phyloP scores from a whole-genome alignment of 2,113 vertebrate genomes.

The Stercorarius parasiticus region DNA sequence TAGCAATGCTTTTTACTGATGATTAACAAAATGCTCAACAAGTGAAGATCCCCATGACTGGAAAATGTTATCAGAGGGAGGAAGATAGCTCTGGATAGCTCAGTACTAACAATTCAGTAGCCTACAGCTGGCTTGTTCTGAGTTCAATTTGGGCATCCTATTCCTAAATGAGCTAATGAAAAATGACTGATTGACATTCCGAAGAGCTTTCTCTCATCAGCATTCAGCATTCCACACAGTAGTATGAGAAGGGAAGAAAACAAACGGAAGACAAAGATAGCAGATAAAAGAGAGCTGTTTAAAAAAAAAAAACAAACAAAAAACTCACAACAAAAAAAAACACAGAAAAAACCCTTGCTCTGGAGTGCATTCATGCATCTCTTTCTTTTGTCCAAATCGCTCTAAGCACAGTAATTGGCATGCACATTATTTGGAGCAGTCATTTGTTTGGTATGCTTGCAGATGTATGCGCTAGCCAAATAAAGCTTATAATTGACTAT shows the following conservation, averaged over 20 bases:
- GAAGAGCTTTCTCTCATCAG: slow-evolving; percentile 19
- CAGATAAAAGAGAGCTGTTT: neutral
- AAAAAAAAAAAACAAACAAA: neutral
- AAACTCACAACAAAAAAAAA: neutral
- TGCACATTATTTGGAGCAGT: neutral
- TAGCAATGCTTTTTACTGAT: neutral
- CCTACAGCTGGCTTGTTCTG: neutral
- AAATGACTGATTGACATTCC: slow-evolving; percentile 37
- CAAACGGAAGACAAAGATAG: neutral
- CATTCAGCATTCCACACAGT: neutral
- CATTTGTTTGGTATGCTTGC: slow-evolving; percentile 19
- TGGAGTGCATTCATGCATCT: neutral
- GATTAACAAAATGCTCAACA: neutral
- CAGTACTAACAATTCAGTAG: neutral
- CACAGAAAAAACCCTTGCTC: neutral
- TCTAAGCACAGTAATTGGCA: slow-evolving; percentile 34
- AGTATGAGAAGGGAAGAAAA: neutral
- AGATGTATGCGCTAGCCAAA: neutral
- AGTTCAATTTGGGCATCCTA: neutral
- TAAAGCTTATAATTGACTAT: slow-evolving; percentile 13
- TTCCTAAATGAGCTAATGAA: slow-evolving; percentile 31
- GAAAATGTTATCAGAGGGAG: neutral
- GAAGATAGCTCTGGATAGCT: neutral
- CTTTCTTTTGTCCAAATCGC: neutral
- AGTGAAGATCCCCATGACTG: neutral